Evolutionary conservation across 2,113 vertebrate species (phyloP).

Genomic region (Cyprinodon variegatus): DNA sequence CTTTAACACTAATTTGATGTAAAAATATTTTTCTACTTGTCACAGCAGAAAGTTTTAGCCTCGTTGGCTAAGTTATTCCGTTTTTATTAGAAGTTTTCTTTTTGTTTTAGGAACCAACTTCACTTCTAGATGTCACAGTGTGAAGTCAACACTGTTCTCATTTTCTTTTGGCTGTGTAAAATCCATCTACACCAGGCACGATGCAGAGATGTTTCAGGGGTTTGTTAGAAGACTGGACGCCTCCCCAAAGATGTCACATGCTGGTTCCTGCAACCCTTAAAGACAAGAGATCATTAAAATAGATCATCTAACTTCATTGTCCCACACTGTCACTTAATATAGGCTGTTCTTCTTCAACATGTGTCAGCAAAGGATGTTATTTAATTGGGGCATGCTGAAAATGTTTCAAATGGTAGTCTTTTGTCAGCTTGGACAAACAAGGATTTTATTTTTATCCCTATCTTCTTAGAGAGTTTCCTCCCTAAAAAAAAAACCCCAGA

Average conservation of each 20-base stretch:
- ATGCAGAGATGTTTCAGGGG: background rate
- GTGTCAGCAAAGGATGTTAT: background rate
- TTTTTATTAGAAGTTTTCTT: background rate
- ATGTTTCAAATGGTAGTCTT: background rate
- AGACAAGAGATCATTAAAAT: conserved; percentile 1
- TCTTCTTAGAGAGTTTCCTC: background rate
- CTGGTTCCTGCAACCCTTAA: background rate
- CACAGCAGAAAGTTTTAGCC: background rate
- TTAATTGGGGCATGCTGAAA: background rate
- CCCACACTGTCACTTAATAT: background rate
- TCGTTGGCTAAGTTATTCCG: background rate
- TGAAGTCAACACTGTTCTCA: background rate
- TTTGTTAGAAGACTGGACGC: background rate
- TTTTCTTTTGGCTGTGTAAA: background rate
- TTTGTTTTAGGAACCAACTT: background rate
- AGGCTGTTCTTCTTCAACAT: background rate
- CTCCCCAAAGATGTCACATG: background rate
- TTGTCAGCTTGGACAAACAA: background rate
- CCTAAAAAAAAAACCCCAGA: background rate
- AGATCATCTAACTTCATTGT: background rate
- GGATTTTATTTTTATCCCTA: background rate
- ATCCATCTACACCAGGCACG: background rate
- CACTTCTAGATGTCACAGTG: background rate
- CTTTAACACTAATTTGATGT: background rate
- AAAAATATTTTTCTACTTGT: background rate